These are phyloP conservation scores for Aldabrachelys gigantea DNA, from an alignment of 2,113 vertebrate genomes.

Conservation along the genomic window DNA sequence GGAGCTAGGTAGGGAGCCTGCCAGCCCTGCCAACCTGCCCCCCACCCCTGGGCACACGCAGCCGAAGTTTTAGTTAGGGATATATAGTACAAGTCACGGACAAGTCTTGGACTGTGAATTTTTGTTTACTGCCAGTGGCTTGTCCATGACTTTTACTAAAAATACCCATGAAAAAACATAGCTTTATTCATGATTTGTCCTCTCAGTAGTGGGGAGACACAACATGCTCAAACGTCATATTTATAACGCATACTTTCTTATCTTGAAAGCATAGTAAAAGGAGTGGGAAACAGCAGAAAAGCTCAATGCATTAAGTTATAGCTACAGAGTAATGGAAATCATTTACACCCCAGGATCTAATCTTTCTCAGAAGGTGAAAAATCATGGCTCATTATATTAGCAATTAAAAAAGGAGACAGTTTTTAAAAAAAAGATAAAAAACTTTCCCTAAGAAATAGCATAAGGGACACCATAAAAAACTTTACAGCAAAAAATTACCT, in stretches of 20 bases:
- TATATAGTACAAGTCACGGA: too few species aligned
- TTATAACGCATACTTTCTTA: neutral
- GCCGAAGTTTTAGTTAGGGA: too few species aligned
- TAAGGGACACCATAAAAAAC: neutral
- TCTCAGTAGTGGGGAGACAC: neutral
- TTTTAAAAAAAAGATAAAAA: neutral
- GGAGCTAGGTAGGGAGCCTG: too few species aligned
- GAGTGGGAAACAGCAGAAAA: neutral
- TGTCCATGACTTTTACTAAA: too few species aligned
- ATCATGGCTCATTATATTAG: neutral
- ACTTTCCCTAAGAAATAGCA: neutral
- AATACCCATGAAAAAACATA: too few species aligned
- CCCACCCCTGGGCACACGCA: too few species aligned
- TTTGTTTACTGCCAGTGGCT: too few species aligned
- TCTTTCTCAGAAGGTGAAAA: neutral
- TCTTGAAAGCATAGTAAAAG: neutral
- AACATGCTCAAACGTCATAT: neutral
- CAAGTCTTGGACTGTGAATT: too few species aligned
- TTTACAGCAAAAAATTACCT: neutral
- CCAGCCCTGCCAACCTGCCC: too few species aligned
- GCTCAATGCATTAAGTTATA: neutral
- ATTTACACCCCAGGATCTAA: neutral
- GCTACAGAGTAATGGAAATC: neutral
- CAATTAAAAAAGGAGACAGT: neutral
- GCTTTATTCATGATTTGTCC: neutral